Percentiles rank a stretch among this genome's conserved stretches.
Conservation (phyloP, 2,113 vertebrate species). For the Pagrus major region DNA sequence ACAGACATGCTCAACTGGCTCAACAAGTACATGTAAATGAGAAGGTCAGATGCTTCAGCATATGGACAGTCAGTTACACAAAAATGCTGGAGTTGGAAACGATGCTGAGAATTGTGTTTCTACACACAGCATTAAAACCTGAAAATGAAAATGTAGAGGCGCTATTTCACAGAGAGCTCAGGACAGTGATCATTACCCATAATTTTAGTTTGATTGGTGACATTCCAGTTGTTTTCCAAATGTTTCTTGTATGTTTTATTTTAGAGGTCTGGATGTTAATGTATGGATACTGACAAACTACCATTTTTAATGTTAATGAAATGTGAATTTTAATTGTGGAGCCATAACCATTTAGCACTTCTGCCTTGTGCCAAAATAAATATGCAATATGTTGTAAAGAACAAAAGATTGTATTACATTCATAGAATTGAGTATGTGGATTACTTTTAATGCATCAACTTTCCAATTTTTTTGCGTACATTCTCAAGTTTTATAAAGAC, state of each 20-base stretch:
- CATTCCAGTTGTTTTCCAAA: not conserved
- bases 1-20: slow-evolving; percentile 92
- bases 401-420: not conserved
- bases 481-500: not conserved
- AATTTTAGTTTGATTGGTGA: not conserved
- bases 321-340: not conserved
- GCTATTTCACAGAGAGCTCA: not conserved
- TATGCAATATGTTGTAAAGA: not conserved
- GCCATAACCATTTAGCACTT: not conserved
- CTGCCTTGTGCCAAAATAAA: not conserved
- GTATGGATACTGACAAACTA: not conserved
- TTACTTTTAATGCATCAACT: not conserved
- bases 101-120: not conserved
- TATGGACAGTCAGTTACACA: not conserved
- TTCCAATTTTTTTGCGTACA: not conserved
- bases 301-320: not conserved
- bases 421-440: not conserved
- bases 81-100: not conserved
- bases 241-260: not conserved
- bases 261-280: not conserved
- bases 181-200: not conserved
- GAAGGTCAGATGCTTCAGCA: no score
- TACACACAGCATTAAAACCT: not conserved
- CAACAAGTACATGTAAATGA: slow-evolving; percentile 86
- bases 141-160: not conserved